Evolutionary conservation across 1,140 invertebrate species (phyloP).

Genomic region (Lanistes nyassanus): DNA sequence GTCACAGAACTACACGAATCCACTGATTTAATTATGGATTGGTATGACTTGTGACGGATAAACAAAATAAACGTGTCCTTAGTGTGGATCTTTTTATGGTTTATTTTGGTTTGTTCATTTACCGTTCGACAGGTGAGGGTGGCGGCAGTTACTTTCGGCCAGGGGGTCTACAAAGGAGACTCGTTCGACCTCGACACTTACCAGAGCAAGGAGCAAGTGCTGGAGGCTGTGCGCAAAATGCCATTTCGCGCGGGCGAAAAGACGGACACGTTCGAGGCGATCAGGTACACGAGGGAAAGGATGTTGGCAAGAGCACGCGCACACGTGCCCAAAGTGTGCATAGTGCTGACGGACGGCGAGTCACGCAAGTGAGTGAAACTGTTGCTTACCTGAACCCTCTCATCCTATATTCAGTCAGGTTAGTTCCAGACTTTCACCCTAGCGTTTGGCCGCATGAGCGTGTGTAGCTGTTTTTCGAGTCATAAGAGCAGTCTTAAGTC

Average conservation of each 20-base stretch:
- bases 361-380: slow-evolving; percentile 21
- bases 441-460: too few species aligned
- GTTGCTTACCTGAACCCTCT: too few species aligned
- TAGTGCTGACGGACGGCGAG: slow-evolving; percentile 37
- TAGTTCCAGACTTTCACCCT: too few species aligned
- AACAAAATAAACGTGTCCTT: too few species aligned
- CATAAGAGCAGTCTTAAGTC: too few species aligned
- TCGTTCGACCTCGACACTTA: slow-evolving; percentile 30
- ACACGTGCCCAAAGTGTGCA: background rate
- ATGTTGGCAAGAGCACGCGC: slow-evolving; percentile 6
- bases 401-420: too few species aligned
- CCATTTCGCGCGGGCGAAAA: background rate
- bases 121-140: slow-evolving; percentile 17
- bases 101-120: too few species aligned
- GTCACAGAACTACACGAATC: too few species aligned
- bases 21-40: too few species aligned
- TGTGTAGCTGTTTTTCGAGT: too few species aligned
- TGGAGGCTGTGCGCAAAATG: slow-evolving; percentile 22
- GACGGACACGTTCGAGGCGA: slow-evolving; percentile 26
- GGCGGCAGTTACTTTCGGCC: slow-evolving; percentile 17
- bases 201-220: slow-evolving; percentile 19
- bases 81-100: too few species aligned
- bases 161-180: slow-evolving; percentile 20
- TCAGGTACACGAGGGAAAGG: slow-evolving; percentile 23
- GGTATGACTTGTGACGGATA: too few species aligned